A percentile compares a stretch with the other conserved stretches of the same genome.
These are phyloP conservation scores for Drosophila sturtevanti DNA, from an alignment of 1,140 invertebrate species.

Conservation along the genomic window DNA sequence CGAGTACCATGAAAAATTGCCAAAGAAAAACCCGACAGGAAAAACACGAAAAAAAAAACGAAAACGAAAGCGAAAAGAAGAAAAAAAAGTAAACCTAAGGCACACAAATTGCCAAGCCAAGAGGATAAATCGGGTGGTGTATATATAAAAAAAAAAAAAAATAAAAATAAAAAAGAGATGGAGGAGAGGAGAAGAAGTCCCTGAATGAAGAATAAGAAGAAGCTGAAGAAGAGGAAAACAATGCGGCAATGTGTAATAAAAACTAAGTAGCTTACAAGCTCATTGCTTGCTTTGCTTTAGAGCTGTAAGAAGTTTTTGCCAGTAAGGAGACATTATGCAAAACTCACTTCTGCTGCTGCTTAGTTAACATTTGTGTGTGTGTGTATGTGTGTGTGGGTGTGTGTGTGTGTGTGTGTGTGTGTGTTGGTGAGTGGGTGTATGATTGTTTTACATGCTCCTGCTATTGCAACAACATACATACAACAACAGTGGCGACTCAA, in stretches of 20 bases:
- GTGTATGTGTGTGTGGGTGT: not conserved
- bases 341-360: constrained; percentile 53
- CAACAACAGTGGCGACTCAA: constrained; percentile 37
- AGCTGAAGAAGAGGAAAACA: constrained; percentile 51
- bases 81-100: not conserved
- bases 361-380: constrained; percentile 36
- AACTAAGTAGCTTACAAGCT: constrained; percentile 79
- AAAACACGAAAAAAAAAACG: no score
- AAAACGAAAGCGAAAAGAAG: not conserved
- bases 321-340: constrained; percentile 64
- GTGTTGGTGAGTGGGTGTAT: constrained; percentile 40
- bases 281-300: constrained; percentile 42
- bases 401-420: constrained; percentile 40
- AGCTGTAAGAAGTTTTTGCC: constrained; percentile 34
- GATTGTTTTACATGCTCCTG: constrained; percentile 65
- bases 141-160: no score
- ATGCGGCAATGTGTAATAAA: constrained; percentile 78
- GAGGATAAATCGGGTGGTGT: constrained; percentile 1
- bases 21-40: not conserved
- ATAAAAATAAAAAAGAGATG: not conserved
- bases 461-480: constrained; percentile 20
- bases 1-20: constrained; percentile 56
- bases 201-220: not conserved
- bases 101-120: constrained; percentile 17
- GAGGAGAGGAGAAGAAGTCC: constrained; percentile 3